These are phyloP conservation scores for Amblyopsis rosae DNA, from an alignment of 2,113 vertebrate species.

Conservation along the genomic window DNA sequence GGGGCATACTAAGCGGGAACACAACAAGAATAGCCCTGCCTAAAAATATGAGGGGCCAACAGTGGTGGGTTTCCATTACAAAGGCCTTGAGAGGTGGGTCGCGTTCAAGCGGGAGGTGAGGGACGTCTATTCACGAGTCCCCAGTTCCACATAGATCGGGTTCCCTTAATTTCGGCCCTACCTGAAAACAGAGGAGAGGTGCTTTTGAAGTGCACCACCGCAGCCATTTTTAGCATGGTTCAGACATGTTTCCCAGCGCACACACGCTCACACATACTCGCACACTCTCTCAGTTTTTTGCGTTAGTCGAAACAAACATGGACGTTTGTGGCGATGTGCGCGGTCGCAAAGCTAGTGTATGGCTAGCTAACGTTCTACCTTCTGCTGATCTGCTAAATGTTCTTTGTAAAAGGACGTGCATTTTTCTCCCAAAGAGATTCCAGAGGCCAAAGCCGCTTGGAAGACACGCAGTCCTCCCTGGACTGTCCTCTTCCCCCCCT, in stretches of 20 bases:
- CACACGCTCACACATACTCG: constrained; percentile 17
- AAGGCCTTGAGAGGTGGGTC: constrained; percentile 38
- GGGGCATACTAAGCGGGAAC: constrained; percentile 38
- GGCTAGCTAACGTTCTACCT: no score
- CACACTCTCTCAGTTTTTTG: neutral
- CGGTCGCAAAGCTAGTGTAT: no score
- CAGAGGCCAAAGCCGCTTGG: no score
- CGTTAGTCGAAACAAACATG: no score
- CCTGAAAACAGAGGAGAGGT: constrained; percentile 33
- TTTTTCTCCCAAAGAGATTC: no score
- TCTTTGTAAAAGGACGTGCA: no score
- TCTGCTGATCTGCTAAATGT: no score
- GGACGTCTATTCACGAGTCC: constrained; percentile 42
- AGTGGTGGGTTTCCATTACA: constrained; percentile 56
- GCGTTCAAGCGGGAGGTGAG: constrained; percentile 9
- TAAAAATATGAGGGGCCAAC: constrained; percentile 67
- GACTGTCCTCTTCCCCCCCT: neutral
- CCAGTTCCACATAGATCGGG: constrained; percentile 44
- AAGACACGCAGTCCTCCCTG: no score
- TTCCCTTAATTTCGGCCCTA: constrained; percentile 48
- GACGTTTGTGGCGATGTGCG: no score
- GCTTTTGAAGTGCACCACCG: constrained; percentile 40
- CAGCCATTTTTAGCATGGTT: constrained; percentile 22
- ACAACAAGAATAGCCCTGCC: constrained; percentile 44
- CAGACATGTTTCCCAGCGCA: neutral